Base-by-base conservation (phyloP, 2,113 vertebrate genomes). In the Sapayoa aenigma region DNA sequence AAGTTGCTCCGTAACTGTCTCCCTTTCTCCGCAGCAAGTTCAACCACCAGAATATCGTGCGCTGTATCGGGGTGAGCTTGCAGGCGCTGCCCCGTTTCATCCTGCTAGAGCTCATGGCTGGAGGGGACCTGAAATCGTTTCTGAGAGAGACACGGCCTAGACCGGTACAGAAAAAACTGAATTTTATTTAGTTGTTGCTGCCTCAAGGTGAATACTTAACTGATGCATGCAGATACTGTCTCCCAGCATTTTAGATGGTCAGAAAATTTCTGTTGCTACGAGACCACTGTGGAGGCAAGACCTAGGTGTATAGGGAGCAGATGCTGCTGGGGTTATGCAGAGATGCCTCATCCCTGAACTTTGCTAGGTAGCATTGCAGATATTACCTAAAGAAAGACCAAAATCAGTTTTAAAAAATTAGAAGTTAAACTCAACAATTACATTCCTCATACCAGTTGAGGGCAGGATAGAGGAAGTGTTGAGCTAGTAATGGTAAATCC, bases 31-130 rank as follows among this genome's bases (percentile, higher is more conserved):
- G 62, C 98, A 99, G 99, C 97, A 99, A 99, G 96, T 99, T 99
- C 98, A 99, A 98, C 98, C 99, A 99, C 97, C 99, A 99, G 98
- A 99, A 99, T 95, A 99, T 99, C 0, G 99, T 99, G 88, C 98
- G 99, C 30, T 99, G 99, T 13, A 98, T 99, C 0, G 99, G 99
- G 12, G 99, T 99, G 94, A 99, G 99, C 83, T 98, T 99, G 85
- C 99, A 99, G 94, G 98, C 99, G 9, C 97, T 99, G 95, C 99
- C 99, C 49, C 98, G 99, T 44, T 99, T 99, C 90, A 99, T 99
- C 95, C 98, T 99, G 90, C 98, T 99, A 87, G 99, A 99, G 95
- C 98, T 99, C 56, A 99, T 99, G 99, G 97, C 99, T 5, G 99
- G 99, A 42, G 99, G 99, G 87, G 99, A 99, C 96, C 98, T 99